A percentile compares a stretch with the other conserved stretches of the same genome.
Conservation (phyloP, 2,797 vertebrate genomes). For the Coracias cyanogaster region DNA sequence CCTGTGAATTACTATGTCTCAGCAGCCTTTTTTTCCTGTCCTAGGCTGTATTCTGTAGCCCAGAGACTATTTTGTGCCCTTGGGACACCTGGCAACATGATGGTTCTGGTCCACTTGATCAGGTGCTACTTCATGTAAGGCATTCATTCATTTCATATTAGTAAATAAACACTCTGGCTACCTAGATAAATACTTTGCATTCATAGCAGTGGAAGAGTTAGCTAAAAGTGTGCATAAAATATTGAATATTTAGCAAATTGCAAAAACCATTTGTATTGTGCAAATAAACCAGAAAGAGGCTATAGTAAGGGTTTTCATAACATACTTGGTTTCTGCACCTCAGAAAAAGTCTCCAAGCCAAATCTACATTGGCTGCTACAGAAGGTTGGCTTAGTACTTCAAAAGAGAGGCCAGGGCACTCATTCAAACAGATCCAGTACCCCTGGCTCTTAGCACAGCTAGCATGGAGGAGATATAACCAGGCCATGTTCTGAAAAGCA, state of each 20-base stretch:
- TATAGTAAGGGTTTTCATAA: neutral
- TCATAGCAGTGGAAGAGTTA: neutral
- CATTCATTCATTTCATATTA: neutral
- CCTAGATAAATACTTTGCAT: neutral
- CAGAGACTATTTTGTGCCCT: neutral
- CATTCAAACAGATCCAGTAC: constrained; percentile 37
- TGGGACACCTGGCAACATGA: neutral
- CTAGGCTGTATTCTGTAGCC: neutral
- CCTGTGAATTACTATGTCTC: neutral
- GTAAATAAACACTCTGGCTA: neutral
- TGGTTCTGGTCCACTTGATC: neutral
- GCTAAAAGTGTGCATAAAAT: neutral
- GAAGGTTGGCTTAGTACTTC: neutral
- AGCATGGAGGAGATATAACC: neutral
- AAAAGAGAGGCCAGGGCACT: constrained; percentile 25
- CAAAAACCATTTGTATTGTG: neutral
- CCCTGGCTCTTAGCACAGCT: neutral
- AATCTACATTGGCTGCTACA: constrained; percentile 22
- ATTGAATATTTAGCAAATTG: neutral
- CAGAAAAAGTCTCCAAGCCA: neutral
- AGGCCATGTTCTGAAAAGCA: constrained; percentile 32
- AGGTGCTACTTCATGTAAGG: neutral
- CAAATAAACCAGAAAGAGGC: neutral
- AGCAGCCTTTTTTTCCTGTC: neutral
- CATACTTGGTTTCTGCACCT: neutral